Evolutionary conservation across 1,140 invertebrate species (phyloP).

Genomic region (Trichonephila clavipes): DNA sequence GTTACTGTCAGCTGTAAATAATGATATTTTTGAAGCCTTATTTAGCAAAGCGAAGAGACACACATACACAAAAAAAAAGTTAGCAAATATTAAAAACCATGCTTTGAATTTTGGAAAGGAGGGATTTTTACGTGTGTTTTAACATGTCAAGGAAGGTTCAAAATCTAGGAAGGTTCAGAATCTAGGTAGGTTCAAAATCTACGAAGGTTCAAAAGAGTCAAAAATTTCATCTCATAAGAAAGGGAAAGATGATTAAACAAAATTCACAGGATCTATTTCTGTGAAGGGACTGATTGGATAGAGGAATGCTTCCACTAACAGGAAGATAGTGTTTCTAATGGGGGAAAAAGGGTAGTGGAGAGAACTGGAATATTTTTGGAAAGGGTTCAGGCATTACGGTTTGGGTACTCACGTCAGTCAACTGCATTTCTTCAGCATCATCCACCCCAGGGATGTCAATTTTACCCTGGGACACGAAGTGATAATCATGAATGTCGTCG

Average conservation of each 20-base stretch:
- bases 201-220: background rate
- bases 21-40: background rate
- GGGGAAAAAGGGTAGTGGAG: background rate
- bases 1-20: too few species aligned
- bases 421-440: slow-evolving; percentile 95
- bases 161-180: background rate
- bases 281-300: background rate
- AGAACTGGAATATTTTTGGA: background rate
- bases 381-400: background rate
- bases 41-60: slow-evolving; percentile 7
- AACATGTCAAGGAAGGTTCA: background rate
- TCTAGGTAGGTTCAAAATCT: background rate
- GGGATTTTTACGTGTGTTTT: background rate
- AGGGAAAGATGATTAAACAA: background rate
- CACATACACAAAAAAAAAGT: background rate
- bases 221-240: background rate
- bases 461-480: slow-evolving; percentile 98
- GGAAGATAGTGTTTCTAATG: background rate
- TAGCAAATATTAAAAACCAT: background rate
- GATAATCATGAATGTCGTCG: slow-evolving; percentile 93
- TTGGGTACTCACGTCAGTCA: slow-evolving; percentile 87
- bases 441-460: slow-evolving; percentile 97
- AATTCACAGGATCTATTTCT: background rate
- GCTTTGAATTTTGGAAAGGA: background rate
- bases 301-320: background rate